These are phyloP conservation scores for Murina feae DNA, from an alignment of 2,113 vertebrate species.

Conservation along the genomic window DNA sequence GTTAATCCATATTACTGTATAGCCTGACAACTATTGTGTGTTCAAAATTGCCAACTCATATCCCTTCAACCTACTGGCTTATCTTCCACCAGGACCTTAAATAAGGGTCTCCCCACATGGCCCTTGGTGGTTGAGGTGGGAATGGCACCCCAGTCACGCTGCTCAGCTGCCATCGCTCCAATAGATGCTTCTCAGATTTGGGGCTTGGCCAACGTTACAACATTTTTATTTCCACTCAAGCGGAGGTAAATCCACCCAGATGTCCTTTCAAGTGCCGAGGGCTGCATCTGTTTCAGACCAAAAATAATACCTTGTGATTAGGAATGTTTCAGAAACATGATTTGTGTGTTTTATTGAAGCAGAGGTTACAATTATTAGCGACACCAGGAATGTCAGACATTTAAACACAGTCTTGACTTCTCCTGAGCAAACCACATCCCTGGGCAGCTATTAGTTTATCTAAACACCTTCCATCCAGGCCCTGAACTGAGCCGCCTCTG, in stretches of 20 bases:
- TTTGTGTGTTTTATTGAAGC: slow-evolving; percentile 83
- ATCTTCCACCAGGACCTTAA: neutral
- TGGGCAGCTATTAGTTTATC: slow-evolving; percentile 81
- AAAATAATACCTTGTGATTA: slow-evolving; percentile 83
- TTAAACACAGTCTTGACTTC: slow-evolving; percentile 81
- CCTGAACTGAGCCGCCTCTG: slow-evolving; percentile 70
- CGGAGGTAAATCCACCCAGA: slow-evolving; percentile 76
- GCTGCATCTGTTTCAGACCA: slow-evolving; percentile 79
- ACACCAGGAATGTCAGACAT: slow-evolving; percentile 81
- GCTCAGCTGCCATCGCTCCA: neutral
- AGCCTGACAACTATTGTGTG: neutral
- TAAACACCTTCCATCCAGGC: slow-evolving; percentile 78
- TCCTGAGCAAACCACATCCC: slow-evolving; percentile 82
- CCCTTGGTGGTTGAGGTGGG: neutral
- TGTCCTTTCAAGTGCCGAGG: slow-evolving; percentile 75
- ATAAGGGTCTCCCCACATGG: neutral
- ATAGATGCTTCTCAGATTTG: slow-evolving; percentile 18
- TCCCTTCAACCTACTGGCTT: neutral
- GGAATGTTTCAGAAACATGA: slow-evolving; percentile 80
- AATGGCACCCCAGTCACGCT: neutral
- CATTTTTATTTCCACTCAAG: slow-evolving; percentile 68
- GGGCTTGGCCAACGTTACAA: slow-evolving; percentile 60
- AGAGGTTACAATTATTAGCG: slow-evolving; percentile 82
- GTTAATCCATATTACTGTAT: neutral
- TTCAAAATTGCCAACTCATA: neutral